phyloP scores from a whole-genome alignment of 2,888 invertebrate genomes.

The Tridacna gigas region DNA sequence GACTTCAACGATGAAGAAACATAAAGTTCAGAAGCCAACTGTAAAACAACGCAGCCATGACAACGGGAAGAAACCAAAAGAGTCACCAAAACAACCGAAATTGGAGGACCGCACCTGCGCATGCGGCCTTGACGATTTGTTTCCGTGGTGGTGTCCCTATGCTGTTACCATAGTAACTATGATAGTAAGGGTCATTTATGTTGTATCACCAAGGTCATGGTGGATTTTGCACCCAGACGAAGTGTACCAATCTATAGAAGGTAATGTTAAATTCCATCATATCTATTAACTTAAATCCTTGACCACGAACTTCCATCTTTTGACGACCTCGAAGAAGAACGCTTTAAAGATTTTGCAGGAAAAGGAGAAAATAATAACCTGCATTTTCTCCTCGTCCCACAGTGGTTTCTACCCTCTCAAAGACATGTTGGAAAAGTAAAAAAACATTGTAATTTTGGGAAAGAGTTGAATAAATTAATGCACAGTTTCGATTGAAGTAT shows the following conservation, averaged over 20 bases:
- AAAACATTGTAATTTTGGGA: too few relatives aligned
- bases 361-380: background rate
- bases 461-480: too few relatives aligned
- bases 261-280: slow-evolving; percentile 2
- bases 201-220: slow-evolving; percentile 30
- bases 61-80: background rate
- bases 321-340: too few relatives aligned
- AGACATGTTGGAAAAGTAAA: too few relatives aligned
- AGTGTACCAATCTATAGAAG: slow-evolving; percentile 49
- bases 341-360: too few relatives aligned
- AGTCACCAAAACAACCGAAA: background rate
- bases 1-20: slow-evolving; percentile 1
- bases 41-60: background rate
- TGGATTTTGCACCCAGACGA: slow-evolving; percentile 55
- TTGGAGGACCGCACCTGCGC: slow-evolving; percentile 2
- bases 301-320: too few relatives aligned
- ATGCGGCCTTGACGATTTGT: slow-evolving; percentile 32
- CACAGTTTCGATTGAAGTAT: too few relatives aligned
- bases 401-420: too few relatives aligned
- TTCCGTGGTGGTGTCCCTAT: slow-evolving; percentile 67
- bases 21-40: background rate
- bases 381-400: too few relatives aligned
- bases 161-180: slow-evolving; percentile 68
- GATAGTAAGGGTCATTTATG: slow-evolving; percentile 53
- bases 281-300: too few relatives aligned